Evolutionary conservation across 2,888 invertebrate genomes (phyloP).

Genomic region (Rotaria socialis): DNA sequence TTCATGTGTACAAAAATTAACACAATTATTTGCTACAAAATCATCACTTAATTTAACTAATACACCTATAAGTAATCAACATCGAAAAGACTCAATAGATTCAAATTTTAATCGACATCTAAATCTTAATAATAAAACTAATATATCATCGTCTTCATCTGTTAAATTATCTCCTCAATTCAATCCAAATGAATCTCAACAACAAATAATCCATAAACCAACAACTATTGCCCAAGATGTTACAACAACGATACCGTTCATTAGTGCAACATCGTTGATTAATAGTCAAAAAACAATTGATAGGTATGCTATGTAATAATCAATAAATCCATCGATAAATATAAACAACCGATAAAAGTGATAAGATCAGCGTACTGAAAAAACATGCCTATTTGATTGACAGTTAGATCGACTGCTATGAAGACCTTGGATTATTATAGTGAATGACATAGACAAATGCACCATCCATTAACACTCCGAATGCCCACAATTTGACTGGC

Average conservation of each 20-base stretch:
- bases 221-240: neutral
- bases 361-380: neutral
- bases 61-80: neutral
- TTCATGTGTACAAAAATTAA: constrained; percentile 6
- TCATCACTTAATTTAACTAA: neutral
- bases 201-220: neutral
- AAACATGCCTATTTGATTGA: neutral
- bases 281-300: neutral
- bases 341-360: neutral
- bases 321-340: neutral
- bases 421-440: neutral
- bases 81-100: neutral
- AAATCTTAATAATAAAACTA: neutral
- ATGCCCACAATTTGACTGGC: neutral
- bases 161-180: neutral
- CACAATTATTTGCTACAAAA: constrained; percentile 30
- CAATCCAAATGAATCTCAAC: neutral
- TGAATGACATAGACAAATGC: constrained; percentile 9
- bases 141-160: neutral
- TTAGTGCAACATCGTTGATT: neutral
- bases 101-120: neutral
- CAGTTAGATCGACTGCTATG: neutral
- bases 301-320: neutral
- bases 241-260: neutral
- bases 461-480: neutral